These are phyloP conservation scores for Cephalopterus ornatus DNA, from an alignment of 2,113 vertebrate species.

Conservation along the genomic window DNA sequence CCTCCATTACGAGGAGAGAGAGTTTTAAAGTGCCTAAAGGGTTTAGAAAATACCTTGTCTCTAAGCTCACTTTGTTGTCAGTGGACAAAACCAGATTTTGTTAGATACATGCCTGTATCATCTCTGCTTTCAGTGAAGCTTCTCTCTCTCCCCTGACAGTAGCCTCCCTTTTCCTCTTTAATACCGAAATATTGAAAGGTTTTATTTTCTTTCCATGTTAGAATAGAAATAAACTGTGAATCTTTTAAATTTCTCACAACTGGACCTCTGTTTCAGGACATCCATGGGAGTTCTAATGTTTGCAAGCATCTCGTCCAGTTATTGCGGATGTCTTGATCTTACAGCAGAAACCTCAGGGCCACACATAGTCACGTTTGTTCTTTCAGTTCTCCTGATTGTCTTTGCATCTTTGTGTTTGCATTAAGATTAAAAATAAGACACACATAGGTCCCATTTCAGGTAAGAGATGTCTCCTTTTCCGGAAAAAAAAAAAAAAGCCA, in stretches of 20 bases:
- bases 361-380: neutral
- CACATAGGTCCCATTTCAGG: neutral
- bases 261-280: neutral
- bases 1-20: neutral
- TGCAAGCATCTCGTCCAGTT: neutral
- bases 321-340: neutral
- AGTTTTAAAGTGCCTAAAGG: neutral
- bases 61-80: neutral
- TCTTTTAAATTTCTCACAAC: neutral
- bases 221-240: neutral
- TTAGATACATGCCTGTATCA: neutral
- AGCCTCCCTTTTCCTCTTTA: neutral
- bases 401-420: neutral
- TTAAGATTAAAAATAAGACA: neutral
- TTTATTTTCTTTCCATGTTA: neutral
- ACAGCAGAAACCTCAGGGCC: neutral
- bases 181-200: neutral
- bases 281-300: neutral
- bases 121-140: neutral
- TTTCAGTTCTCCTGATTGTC: neutral
- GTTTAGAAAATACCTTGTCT: neutral
- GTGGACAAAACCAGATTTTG: neutral
- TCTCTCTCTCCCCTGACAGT: neutral
- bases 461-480: neutral
- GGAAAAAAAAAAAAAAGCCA: too few relatives aligned